A percentile compares a stretch with the other conserved stretches of the same genome.
Conservation (phyloP, 92 coral and sea anemone species). For the Zoanthus solanderi region DNA sequence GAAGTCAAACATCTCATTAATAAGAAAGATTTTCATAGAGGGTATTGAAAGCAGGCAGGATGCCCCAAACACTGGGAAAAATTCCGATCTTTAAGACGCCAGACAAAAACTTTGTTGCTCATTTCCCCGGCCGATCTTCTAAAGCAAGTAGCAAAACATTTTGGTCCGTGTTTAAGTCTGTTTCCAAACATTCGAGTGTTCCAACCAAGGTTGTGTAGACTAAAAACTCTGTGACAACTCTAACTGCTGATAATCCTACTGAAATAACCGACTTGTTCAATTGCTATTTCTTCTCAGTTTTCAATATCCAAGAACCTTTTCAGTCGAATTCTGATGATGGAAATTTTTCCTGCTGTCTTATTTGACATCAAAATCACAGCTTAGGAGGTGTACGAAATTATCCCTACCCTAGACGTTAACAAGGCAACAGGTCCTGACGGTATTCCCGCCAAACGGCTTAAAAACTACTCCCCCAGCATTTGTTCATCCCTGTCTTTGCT, state of each 20-base stretch:
- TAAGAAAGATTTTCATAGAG: slow-evolving; percentile 13
- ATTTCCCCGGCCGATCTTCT: background rate
- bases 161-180: slow-evolving; percentile 5
- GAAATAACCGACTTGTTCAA: background rate
- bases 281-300: background rate
- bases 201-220: background rate
- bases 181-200: background rate
- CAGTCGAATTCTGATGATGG: background rate
- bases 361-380: background rate
- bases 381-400: background rate
- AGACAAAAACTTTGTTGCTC: slow-evolving; percentile 3
- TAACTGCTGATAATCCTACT: background rate
- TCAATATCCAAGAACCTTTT: background rate
- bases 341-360: background rate
- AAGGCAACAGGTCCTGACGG: no score
- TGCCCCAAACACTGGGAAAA: background rate
- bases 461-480: slow-evolving; percentile 1
- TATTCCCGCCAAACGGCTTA: background rate
- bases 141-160: slow-evolving; percentile 7
- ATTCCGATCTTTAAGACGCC: background rate
- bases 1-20: background rate
- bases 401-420: no score
- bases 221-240: background rate
- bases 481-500: slow-evolving; percentile 1
- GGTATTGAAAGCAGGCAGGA: slow-evolving; percentile 6